These are phyloP conservation scores for Zoroaster sp. DNA, from an alignment of 53 echinoderm and acorn worm genomes.

Conservation along the genomic window DNA sequence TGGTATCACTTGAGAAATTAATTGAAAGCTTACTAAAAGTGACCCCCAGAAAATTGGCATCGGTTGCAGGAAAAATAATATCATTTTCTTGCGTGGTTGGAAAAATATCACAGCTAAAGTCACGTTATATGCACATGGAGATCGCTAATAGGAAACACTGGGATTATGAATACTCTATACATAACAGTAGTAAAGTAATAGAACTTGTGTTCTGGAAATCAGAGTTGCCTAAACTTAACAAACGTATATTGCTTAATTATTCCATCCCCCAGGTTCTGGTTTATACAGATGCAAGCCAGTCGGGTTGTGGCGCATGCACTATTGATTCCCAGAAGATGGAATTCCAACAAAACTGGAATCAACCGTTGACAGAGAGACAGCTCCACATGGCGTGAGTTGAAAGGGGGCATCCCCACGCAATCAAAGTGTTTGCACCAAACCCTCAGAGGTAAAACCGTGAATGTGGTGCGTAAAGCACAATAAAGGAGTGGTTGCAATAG, in stretches of 20 bases:
- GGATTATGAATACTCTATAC: slow-evolving; percentile 2
- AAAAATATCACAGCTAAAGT: slow-evolving; percentile 5
- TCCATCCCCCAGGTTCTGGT: slow-evolving; percentile 1
- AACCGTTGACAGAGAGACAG: neutral
- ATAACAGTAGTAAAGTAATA: neutral
- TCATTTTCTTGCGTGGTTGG: slow-evolving; percentile 1
- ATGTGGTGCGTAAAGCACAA: slow-evolving; percentile 21
- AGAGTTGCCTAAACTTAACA: neutral
- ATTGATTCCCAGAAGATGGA: neutral
- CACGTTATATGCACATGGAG: slow-evolving; percentile 6
- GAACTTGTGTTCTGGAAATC: slow-evolving; percentile 29
- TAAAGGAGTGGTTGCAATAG: slow-evolving; percentile 8
- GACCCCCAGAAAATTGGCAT: slow-evolving; percentile 21
- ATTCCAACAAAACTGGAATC: slow-evolving; percentile 29
- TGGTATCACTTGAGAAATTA: neutral
- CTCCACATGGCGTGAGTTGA: slow-evolving; percentile 16
- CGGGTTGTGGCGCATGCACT: slow-evolving; percentile 5
- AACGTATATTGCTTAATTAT: neutral
- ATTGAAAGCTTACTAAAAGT: neutral
- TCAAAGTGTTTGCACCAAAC: neutral
- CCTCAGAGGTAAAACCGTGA: neutral
- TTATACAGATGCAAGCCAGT: neutral
- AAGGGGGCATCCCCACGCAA: neutral
- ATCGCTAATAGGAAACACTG: slow-evolving; percentile 11
- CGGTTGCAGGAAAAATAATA: slow-evolving; percentile 17